These are phyloP conservation scores for Colletes latitarsis DNA, from an alignment of 1,140 invertebrate species.

Conservation along the genomic window DNA sequence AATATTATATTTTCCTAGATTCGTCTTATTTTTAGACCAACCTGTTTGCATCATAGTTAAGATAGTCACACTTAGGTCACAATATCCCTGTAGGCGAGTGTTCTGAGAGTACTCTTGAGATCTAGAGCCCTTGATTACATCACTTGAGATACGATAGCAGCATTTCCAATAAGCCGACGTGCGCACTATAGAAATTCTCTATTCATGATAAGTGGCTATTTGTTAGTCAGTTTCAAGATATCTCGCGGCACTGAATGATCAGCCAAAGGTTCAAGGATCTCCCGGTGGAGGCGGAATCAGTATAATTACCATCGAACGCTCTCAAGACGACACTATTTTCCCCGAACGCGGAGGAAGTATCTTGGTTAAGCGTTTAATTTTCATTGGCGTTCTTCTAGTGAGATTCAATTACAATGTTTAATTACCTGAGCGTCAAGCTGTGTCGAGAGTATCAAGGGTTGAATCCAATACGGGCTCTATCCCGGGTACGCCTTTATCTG, in stretches of 20 bases:
- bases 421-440: slow-evolving; percentile 12
- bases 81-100: slow-evolving; percentile 4
- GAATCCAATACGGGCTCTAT: slow-evolving; percentile 4
- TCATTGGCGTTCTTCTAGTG: background rate
- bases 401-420: slow-evolving; percentile 24
- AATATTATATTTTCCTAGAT: too few species aligned
- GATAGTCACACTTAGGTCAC: background rate
- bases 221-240: slow-evolving; percentile 10
- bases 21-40: background rate
- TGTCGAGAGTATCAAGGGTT: background rate
- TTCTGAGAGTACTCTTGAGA: slow-evolving; percentile 18
- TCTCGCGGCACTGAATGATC: background rate
- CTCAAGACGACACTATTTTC: background rate
- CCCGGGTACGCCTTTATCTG: background rate
- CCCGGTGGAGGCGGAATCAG: background rate
- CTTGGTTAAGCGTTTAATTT: background rate
- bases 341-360: background rate
- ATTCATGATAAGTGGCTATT: slow-evolving; percentile 4
- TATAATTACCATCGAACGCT: background rate
- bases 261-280: background rate
- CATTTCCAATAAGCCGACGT: slow-evolving; percentile 33
- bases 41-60: background rate
- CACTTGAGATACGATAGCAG: slow-evolving; percentile 26
- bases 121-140: slow-evolving; percentile 42
- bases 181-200: background rate